Base-by-base conservation (phyloP, 2,797 vertebrate species). In the Neomorphus geoffroyi region DNA sequence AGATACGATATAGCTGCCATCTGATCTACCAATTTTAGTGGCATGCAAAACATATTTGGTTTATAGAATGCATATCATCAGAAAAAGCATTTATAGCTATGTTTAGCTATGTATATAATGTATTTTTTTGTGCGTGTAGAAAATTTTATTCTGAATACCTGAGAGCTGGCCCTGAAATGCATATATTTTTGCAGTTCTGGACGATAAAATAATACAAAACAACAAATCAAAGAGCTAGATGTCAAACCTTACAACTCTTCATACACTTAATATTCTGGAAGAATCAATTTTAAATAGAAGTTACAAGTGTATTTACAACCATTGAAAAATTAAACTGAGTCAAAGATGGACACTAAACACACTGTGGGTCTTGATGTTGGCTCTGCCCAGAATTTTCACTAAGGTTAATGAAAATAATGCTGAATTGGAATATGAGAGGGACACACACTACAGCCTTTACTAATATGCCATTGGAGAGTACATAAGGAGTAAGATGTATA, bases 401-500 rank as follows among this genome's bases (percentile, higher is more conserved):
- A 26, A 60, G 14, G 10, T 62, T 66, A 64, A 4, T 72, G 48
- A 64, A 71, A 82, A 71, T 21, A 10, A 13, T 21, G 5, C 7
- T 73, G 60, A 69, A 80, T n/a, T 7, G 9, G 28, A 58, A 13
- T 23, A 33, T 22, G 18, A 51, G 57, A 75, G 60, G n/a, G 56
- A 53, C 1, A 4, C 48, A 48, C 28, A 8, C 10, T 70, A 48
- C 39, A 74, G 18, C 15, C 77, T 94, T 73, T 80, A 46, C 66
- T 86, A 95, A 96, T 90, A 96, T 88, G 82, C 80, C 97, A 91
- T 94, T 96, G 92, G 97, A 96, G 96, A 95, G 57, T 92, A 89
- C 92, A 89, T 70, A 86, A 96, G 73, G 75, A 92, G 43, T 41
- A 87, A 45, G 32, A 33, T 77, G 26, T 78, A 53, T 60, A 33